phyloP scores from a whole-genome alignment of 2,888 invertebrate genomes.

The Taenaris catops region DNA sequence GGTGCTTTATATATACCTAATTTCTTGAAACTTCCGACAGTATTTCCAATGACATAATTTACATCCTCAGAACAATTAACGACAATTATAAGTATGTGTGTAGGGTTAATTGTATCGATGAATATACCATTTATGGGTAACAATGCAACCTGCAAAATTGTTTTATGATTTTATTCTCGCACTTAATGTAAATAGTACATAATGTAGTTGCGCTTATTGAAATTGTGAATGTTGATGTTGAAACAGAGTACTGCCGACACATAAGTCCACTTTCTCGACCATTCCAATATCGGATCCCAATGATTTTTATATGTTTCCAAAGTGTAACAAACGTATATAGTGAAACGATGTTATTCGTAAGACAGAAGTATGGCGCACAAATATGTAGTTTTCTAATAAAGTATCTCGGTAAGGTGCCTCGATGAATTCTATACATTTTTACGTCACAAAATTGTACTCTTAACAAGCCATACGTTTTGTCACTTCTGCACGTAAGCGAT shows the following conservation, averaged over 20 bases:
- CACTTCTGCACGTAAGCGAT: constrained; percentile 17
- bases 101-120: constrained; percentile 38
- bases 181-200: constrained; percentile 52
- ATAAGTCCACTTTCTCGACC: constrained; percentile 41
- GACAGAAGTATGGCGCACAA: constrained; percentile 13
- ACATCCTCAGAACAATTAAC: constrained; percentile 68
- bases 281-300: constrained; percentile 57
- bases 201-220: constrained; percentile 38
- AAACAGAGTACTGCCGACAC: constrained; percentile 31
- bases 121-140: constrained; percentile 25
- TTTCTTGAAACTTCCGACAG: constrained; percentile 24
- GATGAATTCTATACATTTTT: constrained; percentile 42
- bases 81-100: constrained; percentile 39
- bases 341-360: constrained; percentile 5
- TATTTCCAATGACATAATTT: constrained; percentile 17
- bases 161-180: constrained; percentile 35
- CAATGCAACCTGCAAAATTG: constrained; percentile 29
- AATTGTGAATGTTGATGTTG: constrained; percentile 48
- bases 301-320: too few species aligned
- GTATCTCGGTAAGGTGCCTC: constrained; percentile 27
- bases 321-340: too few species aligned
- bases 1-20: constrained; percentile 46
- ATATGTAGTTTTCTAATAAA: constrained; percentile 30
- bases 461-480: constrained; percentile 10
- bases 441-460: constrained; percentile 50